Conservation (phyloP, 1,140 invertebrate genomes). For the Apis laboriosa region DNA sequence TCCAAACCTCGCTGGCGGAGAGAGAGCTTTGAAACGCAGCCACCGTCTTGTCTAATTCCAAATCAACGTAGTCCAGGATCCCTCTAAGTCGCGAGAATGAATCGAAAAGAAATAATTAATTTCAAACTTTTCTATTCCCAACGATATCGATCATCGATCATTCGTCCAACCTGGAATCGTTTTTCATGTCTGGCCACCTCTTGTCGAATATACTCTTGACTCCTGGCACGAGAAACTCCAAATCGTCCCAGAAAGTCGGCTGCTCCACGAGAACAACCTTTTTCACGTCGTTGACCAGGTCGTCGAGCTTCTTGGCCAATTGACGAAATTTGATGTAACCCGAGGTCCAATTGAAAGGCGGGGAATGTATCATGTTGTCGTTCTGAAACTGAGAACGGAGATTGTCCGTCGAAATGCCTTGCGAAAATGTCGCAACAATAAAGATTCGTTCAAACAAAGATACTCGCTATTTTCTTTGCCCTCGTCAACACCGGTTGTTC, state of each 20-base stretch:
- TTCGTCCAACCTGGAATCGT: slow-evolving; percentile 41
- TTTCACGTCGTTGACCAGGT: slow-evolving; percentile 55
- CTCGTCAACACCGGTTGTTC: slow-evolving; percentile 66
- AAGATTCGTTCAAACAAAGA: slow-evolving; percentile 13
- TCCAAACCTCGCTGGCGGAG: slow-evolving; percentile 63
- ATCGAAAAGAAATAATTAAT: too few species aligned
- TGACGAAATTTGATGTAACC: slow-evolving; percentile 72
- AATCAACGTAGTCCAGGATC: slow-evolving; percentile 65
- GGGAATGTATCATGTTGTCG: slow-evolving; percentile 47
- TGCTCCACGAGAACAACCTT: slow-evolving; percentile 63
- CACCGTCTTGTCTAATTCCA: slow-evolving; percentile 70
- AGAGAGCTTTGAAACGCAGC: slow-evolving; percentile 56
- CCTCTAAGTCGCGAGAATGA: background rate
- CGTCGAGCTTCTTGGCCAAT: slow-evolving; percentile 66
- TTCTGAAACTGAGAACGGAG: slow-evolving; percentile 51
- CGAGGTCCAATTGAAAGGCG: slow-evolving; percentile 73
- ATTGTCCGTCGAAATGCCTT: too few species aligned
- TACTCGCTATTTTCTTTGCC: slow-evolving; percentile 60
- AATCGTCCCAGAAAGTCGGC: slow-evolving; percentile 62
- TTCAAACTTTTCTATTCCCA: too few species aligned
- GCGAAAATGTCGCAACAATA: background rate
- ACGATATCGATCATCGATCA: too few species aligned
- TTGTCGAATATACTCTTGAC: slow-evolving; percentile 68
- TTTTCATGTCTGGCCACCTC: slow-evolving; percentile 62
- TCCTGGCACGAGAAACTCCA: slow-evolving; percentile 60